phyloP scores from a whole-genome alignment of 2,888 invertebrate species.

The Lepidocyrtoides sp. region DNA sequence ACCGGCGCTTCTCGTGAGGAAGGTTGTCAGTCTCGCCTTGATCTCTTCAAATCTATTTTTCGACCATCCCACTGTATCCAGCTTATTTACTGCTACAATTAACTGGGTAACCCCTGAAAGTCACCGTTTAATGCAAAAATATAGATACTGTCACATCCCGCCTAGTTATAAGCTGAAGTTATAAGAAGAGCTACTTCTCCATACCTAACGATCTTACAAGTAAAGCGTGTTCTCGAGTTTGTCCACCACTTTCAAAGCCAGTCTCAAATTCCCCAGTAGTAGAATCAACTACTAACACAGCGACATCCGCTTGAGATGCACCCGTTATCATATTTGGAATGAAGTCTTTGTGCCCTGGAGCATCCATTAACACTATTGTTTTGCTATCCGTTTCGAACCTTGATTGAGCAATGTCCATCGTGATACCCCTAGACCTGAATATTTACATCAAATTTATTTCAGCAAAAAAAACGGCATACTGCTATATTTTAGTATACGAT shows the following conservation, averaged over 20 bases:
- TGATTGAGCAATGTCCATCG: slow-evolving; percentile 98
- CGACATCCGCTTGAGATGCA: slow-evolving; percentile 99
- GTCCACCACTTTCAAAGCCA: slow-evolving; percentile 99
- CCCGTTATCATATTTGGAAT: slow-evolving; percentile 99
- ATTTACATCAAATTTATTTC: neutral
- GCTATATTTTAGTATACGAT: neutral
- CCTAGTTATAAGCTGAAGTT: too few species aligned
- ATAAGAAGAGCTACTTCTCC: neutral
- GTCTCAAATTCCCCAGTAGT: slow-evolving; percentile 98
- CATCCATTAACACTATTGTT: slow-evolving; percentile 95
- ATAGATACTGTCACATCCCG: too few species aligned
- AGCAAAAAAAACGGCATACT: neutral
- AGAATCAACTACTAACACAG: slow-evolving; percentile 98
- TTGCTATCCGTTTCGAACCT: slow-evolving; percentile 96
- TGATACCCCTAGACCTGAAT: slow-evolving; percentile 95
- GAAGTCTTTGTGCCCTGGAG: slow-evolving; percentile 99
- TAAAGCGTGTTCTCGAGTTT: slow-evolving; percentile 98
- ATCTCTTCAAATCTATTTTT: slow-evolving; percentile 97
- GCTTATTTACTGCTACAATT: slow-evolving; percentile 98
- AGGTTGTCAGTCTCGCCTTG: slow-evolving; percentile 92
- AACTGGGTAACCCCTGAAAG: slow-evolving; percentile 94
- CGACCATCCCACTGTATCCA: slow-evolving; percentile 98
- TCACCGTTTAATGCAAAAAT: too few species aligned
- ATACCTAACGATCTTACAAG: slow-evolving; percentile 91
- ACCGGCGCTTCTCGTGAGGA: slow-evolving; percentile 95